A percentile compares a stretch with the other conserved stretches of the same genome.
These are phyloP conservation scores for Coracopsis vasa DNA, from an alignment of 2,113 vertebrate species.

Conservation along the genomic window DNA sequence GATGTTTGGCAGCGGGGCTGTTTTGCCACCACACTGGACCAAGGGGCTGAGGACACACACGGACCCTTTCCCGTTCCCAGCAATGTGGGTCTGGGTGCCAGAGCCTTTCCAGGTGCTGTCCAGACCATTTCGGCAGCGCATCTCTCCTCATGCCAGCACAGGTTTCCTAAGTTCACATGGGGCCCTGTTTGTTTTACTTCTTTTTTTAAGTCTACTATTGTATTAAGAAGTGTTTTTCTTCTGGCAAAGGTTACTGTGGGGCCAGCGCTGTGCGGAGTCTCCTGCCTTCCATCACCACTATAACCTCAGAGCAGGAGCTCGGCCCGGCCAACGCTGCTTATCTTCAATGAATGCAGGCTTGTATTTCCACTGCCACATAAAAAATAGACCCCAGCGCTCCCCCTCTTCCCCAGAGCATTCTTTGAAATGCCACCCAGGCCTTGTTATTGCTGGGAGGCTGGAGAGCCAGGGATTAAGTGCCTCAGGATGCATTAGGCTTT, in stretches of 20 bases:
- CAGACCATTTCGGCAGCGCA: neutral
- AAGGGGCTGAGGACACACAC: neutral
- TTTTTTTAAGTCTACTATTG: slow-evolving; percentile 8
- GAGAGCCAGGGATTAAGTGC: slow-evolving; percentile 40
- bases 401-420: slow-evolving; percentile 8
- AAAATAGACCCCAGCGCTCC: neutral
- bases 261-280: neutral
- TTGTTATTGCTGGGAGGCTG: slow-evolving; percentile 42
- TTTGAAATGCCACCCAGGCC: slow-evolving; percentile 59
- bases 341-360: slow-evolving; percentile 7
- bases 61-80: neutral
- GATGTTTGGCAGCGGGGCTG: accelerated
- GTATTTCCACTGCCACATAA: neutral
- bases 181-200: slow-evolving; percentile 47
- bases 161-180: slow-evolving; percentile 24
- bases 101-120: neutral
- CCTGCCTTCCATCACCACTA: slow-evolving; percentile 25
- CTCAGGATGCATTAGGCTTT: slow-evolving; percentile 46
- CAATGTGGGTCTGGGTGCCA: accelerated
- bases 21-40: neutral
- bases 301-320: slow-evolving; percentile 15
- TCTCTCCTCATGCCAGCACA: neutral
- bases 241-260: slow-evolving; percentile 23
- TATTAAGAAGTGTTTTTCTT: slow-evolving; percentile 58
- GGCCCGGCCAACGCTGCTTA: neutral